Evolutionary conservation across 2,888 invertebrate genomes (phyloP), one percentile per base, ranked within the genome.

Genomic region (Mythimna impura): DNA sequence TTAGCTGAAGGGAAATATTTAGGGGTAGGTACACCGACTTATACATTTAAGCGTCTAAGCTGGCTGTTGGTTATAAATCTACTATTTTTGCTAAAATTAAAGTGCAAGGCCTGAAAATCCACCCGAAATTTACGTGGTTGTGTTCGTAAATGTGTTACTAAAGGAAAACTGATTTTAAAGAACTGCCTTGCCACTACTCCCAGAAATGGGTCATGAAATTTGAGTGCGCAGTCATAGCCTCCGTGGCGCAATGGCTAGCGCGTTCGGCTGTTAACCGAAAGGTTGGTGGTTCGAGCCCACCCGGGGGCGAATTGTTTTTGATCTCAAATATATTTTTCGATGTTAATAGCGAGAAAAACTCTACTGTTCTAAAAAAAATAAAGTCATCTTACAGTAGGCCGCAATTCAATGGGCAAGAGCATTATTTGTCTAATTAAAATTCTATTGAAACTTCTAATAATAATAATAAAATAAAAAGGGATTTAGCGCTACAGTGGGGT

Each of bases 191-290:
- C 5, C 6, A 10, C 5, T 34, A 50, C 9, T 17, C 9, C 17
- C 17, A 9, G 14, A 17, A 60, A 62, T n/a, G 0, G 0, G 0
- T n/a, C 30, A 0, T 1, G 0, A n/a, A 60, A 72, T 70, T 75
- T 79, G 1, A 12, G 3, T 3, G 7, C 47, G 0, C 0, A 0
- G 0, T 0, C 0, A 62, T 63, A 61, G 96, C 96, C 97, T 98
- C 97, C 98, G 98, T 98, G 98, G 98, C 98, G 98, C 98, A 98
- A 98, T 93, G 98, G 98, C 97, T 98, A 98, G 98, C 98, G 98
- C 98, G 98, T 98, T 98, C 98, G 98, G 98, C 98, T 98, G 98
- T 98, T 98, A 98, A 98, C 98, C 98, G 98, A 98, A 98, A 98
- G 98, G 98, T 98, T 98, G 98, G 98, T 98, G 98, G 98, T 98